These are phyloP conservation scores for Ormyrus rosae DNA, from an alignment of 2,888 invertebrate genomes.

Conservation along the genomic window DNA sequence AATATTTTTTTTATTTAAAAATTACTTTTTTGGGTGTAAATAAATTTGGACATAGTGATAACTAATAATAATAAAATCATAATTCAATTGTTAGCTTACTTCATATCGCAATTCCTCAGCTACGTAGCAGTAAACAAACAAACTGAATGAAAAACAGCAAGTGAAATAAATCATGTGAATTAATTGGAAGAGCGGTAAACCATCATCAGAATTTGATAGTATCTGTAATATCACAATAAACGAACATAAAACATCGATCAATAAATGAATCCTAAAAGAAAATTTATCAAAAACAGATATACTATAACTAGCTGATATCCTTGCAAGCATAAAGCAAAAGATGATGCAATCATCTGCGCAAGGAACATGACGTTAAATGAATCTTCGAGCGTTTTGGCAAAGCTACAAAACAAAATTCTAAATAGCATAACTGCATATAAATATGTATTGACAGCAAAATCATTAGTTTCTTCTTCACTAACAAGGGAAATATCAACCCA, in stretches of 20 bases:
- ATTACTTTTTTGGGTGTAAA: neutral
- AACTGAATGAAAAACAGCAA: slow-evolving; percentile 49
- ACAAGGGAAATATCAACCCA: too few relatives aligned
- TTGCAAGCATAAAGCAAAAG: slow-evolving; percentile 50
- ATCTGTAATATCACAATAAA: slow-evolving; percentile 24
- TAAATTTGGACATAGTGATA: neutral
- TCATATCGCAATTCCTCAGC: slow-evolving; percentile 51
- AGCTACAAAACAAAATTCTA: slow-evolving; percentile 22
- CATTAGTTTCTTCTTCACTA: too few relatives aligned
- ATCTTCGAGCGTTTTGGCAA: slow-evolving; percentile 50
- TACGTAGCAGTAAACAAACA: slow-evolving; percentile 56
- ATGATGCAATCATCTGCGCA: slow-evolving; percentile 42
- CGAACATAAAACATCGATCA: neutral
- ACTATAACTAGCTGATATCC: slow-evolving; percentile 53
- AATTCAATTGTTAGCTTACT: slow-evolving; percentile 26
- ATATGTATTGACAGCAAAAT: too few relatives aligned
- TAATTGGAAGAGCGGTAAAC: slow-evolving; percentile 47
- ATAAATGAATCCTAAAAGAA: neutral
- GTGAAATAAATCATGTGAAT: slow-evolving; percentile 56
- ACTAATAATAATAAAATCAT: neutral
- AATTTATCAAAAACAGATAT: neutral
- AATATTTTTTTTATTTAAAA: neutral
- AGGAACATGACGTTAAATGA: slow-evolving; percentile 54
- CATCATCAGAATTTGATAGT: slow-evolving; percentile 24
- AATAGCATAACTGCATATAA: too few relatives aligned